phyloP scores from a whole-genome alignment of 2,797 vertebrate genomes.

The Lepus townsendii region DNA sequence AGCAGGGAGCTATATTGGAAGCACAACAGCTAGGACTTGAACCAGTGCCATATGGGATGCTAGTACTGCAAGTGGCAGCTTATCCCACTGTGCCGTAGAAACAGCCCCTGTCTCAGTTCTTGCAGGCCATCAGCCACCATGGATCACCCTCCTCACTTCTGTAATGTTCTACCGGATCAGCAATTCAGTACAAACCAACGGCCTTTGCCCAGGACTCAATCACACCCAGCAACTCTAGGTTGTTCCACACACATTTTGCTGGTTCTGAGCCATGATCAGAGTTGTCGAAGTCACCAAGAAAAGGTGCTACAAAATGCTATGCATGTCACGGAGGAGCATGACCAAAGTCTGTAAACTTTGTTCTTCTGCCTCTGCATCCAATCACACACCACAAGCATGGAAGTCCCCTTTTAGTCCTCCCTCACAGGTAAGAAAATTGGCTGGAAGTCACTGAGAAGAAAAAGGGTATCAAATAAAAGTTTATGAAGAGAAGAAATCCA shows the following conservation, averaged over 20 bases:
- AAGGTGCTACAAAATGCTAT: constrained; percentile 22
- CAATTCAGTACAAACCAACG: constrained; percentile 11
- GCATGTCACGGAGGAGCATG: neutral
- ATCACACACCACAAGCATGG: neutral
- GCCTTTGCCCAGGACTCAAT: neutral
- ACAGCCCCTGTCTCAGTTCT: neutral
- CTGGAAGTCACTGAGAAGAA: constrained; percentile 30
- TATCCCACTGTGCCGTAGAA: no score
- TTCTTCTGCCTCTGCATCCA: neutral
- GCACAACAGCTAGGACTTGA: no score
- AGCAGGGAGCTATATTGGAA: no score
- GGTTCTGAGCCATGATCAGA: neutral
- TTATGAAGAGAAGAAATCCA: neutral
- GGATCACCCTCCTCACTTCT: neutral
- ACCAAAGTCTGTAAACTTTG: constrained; percentile 27
- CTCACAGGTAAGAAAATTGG: neutral
- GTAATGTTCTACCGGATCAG: neutral
- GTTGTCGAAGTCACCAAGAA: constrained; percentile 4
- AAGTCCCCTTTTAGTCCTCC: neutral
- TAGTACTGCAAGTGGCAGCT: no score
- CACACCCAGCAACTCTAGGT: constrained; percentile 20
- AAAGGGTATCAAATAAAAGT: constrained; percentile 34
- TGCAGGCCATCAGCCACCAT: neutral
- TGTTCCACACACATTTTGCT: neutral
- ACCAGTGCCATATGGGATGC: no score